Conservation (phyloP, 2,113 vertebrate species). For the Plotosus lineatus region DNA sequence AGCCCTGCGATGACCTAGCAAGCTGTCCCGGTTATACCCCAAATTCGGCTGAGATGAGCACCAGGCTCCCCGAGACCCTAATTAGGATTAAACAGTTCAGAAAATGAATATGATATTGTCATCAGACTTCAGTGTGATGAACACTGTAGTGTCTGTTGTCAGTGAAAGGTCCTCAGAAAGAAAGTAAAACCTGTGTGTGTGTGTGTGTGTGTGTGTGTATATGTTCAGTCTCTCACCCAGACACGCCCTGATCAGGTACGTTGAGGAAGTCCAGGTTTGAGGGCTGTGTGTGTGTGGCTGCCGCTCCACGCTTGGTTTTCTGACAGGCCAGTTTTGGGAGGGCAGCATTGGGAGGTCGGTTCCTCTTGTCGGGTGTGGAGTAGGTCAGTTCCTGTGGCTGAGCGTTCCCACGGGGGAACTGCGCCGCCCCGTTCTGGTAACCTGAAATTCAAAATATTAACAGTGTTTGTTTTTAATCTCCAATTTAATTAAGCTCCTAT, state of each 20-base stretch:
- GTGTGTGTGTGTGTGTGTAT: slow-evolving; percentile 5
- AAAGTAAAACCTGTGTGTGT: not conserved
- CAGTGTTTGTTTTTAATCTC: not conserved
- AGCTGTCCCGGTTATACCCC: too few species aligned
- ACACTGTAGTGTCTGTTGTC: not conserved
- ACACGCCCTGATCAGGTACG: slow-evolving; percentile 91
- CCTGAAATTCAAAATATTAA: slow-evolving; percentile 55
- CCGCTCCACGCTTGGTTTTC: slow-evolving; percentile 57
- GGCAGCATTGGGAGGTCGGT: slow-evolving; percentile 61
- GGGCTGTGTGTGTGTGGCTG: slow-evolving; percentile 46
- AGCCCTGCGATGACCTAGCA: too few species aligned
- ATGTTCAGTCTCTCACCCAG: slow-evolving; percentile 77
- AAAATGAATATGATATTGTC: not conserved
- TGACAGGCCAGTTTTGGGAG: slow-evolving; percentile 66
- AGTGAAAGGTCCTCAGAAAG: not conserved
- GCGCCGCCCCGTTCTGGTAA: slow-evolving; percentile 80
- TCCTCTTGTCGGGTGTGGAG: slow-evolving; percentile 63
- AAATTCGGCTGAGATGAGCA: too few species aligned
- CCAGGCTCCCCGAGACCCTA: too few species aligned
- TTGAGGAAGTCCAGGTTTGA: slow-evolving; percentile 90
- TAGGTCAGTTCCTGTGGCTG: slow-evolving; percentile 55
- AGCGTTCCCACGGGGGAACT: slow-evolving; percentile 57
- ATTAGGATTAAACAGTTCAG: too few species aligned
- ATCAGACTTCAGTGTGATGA: too few species aligned
- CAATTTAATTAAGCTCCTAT: too few species aligned